Evolutionary conservation across 2,888 invertebrate genomes (phyloP).

Genomic region (Himalopsyche kuldschensis): DNA sequence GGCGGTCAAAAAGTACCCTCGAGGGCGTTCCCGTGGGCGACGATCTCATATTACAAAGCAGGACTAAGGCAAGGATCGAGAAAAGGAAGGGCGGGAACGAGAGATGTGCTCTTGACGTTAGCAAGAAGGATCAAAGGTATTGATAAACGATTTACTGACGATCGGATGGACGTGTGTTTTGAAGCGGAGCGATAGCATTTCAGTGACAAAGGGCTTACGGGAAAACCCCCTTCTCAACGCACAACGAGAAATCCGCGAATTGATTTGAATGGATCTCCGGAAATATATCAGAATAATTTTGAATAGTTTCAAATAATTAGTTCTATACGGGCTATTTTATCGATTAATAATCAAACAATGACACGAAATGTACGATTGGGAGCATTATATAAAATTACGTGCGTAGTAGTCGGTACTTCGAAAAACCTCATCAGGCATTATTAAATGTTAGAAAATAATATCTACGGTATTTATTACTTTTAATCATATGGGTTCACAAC

Average conservation of each 20-base stretch:
- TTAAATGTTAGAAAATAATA: no score
- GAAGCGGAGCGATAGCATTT: not conserved
- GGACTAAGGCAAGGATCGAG: not conserved
- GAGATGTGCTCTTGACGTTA: conserved; percentile 12
- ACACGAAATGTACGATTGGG: no score
- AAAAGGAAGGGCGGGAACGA: not conserved
- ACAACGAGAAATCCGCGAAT: not conserved
- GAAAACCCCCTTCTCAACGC: not conserved
- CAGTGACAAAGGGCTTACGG: not conserved
- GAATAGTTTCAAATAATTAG: not conserved
- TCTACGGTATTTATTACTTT: no score
- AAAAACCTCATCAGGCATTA: no score
- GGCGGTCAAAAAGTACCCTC: not conserved
- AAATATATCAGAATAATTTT: not conserved
- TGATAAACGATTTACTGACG: conserved; percentile 21
- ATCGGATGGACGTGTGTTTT: not conserved
- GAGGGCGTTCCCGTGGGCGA: not conserved
- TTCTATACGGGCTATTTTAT: no score
- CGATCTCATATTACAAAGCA: not conserved
- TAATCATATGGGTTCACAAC: no score
- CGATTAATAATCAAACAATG: no score
- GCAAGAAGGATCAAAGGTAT: conserved; percentile 22
- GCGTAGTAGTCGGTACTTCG: no score
- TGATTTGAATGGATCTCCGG: not conserved
- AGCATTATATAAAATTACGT: no score